phyloP scores from a whole-genome alignment of 37 sponge, comb jelly and placozoan species.

The Mnemiopsis leidyi region DNA sequence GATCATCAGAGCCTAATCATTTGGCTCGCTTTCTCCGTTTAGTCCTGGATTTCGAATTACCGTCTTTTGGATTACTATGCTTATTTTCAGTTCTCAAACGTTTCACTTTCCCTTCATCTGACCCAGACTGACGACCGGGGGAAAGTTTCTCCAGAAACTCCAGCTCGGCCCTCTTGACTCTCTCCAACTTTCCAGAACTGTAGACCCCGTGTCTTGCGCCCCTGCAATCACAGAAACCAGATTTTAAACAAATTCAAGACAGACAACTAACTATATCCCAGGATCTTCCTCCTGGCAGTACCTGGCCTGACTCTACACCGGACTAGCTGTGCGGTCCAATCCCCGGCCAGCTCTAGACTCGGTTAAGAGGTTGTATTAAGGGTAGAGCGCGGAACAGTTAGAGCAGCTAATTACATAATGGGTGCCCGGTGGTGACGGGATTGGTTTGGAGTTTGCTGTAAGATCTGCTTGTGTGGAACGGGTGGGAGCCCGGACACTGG shows the following conservation, averaged over 20 bases:
- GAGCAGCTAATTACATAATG: neutral
- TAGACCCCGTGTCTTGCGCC: constrained; percentile 55
- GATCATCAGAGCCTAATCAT: neutral
- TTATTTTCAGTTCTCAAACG: neutral
- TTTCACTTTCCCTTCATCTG: neutral
- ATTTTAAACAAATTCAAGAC: too few species aligned
- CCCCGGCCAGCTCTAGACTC: neutral
- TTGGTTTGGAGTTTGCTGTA: neutral
- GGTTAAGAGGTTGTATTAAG: neutral
- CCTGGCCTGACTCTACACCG: too few species aligned
- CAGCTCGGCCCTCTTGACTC: constrained; percentile 12
- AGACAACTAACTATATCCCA: neutral
- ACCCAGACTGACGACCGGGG: neutral
- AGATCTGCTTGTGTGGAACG: neutral
- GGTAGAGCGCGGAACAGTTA: neutral
- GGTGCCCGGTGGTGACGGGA: neutral
- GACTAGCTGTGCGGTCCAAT: too few species aligned
- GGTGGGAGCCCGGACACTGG: neutral
- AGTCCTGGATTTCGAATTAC: neutral
- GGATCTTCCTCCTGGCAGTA: neutral
- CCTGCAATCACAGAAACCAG: constrained; percentile 49
- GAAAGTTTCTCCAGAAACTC: neutral
- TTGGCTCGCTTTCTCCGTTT: neutral
- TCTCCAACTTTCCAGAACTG: constrained; percentile 53
- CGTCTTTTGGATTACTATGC: neutral